These are phyloP conservation scores for Schizotus pectinicornis DNA, from an alignment of 2,888 invertebrate species.

Conservation along the genomic window DNA sequence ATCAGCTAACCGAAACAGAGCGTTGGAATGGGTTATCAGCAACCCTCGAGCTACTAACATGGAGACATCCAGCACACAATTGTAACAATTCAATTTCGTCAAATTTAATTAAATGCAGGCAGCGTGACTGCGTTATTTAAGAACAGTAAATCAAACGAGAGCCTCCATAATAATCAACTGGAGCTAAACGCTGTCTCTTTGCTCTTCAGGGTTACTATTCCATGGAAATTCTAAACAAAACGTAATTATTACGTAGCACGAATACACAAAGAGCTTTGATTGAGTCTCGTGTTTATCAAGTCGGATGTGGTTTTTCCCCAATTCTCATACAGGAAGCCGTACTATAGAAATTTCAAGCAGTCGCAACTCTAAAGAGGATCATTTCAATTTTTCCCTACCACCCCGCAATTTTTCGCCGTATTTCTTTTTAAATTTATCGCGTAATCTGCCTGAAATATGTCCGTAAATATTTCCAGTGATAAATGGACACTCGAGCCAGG, in stretches of 20 bases:
- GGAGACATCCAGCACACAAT: too few species aligned
- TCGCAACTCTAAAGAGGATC: too few species aligned
- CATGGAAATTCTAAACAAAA: background rate
- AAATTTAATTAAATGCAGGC: too few species aligned
- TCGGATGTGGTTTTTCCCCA: conserved; percentile 5
- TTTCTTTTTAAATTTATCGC: conserved; percentile 1
- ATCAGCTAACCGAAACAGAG: background rate
- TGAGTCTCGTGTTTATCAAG: background rate
- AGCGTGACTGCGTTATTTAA: too few species aligned
- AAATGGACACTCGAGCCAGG: conserved; percentile 1
- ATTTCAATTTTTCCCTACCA: conserved; percentile 2
- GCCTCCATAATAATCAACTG: too few species aligned
- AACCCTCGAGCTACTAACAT: too few species aligned
- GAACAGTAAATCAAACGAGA: too few species aligned
- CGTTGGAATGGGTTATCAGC: too few species aligned
- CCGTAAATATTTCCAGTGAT: conserved; percentile 1
- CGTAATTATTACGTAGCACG: conserved; percentile 3
- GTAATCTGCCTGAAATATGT: conserved; percentile 7
- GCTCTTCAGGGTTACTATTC: background rate
- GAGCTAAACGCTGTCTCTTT: too few species aligned
- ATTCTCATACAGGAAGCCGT: background rate
- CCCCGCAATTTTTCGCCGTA: conserved; percentile 2
- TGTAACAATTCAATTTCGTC: too few species aligned
- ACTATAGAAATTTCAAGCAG: too few species aligned
- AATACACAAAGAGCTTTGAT: conserved; percentile 5